Evolutionary conservation across 2,797 vertebrate species (phyloP).

Genomic region (Siniperca obscura): DNA sequence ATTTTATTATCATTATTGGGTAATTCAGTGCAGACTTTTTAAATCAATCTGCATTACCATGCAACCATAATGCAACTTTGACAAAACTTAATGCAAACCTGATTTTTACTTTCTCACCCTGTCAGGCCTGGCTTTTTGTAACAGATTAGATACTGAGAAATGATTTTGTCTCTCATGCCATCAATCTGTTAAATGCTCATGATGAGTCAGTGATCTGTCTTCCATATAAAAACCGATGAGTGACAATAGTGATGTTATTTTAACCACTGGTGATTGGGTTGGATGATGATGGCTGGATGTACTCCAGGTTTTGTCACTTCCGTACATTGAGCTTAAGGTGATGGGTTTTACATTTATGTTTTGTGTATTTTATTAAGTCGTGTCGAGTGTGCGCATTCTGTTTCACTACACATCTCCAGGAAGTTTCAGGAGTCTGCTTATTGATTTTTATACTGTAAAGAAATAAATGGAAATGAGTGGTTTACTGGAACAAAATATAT

Average conservation of each 20-base stretch:
- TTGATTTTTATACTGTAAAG: background rate
- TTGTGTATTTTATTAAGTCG: background rate
- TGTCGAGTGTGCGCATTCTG: background rate
- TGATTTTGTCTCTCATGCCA: slow-evolving; percentile 12
- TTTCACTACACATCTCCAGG: background rate
- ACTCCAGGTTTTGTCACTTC: background rate
- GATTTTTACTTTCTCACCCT: background rate
- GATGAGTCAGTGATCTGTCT: slow-evolving; percentile 22
- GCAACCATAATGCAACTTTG: background rate
- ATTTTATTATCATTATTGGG: background rate
- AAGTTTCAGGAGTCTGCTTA: background rate
- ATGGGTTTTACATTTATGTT: background rate
- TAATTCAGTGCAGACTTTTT: slow-evolving; percentile 1
- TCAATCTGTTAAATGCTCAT: background rate
- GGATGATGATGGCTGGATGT: background rate
- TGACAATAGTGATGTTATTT: background rate
- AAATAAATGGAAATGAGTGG: background rate
- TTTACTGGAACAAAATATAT: background rate
- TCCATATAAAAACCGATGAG: background rate
- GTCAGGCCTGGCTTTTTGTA: background rate
- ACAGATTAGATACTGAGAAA: background rate
- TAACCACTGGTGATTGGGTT: background rate
- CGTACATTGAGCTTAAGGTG: background rate
- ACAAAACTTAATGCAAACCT: background rate
- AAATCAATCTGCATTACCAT: background rate